phyloP scores from a whole-genome alignment of 2,888 invertebrate genomes.

The Cyaniris semiargus region DNA sequence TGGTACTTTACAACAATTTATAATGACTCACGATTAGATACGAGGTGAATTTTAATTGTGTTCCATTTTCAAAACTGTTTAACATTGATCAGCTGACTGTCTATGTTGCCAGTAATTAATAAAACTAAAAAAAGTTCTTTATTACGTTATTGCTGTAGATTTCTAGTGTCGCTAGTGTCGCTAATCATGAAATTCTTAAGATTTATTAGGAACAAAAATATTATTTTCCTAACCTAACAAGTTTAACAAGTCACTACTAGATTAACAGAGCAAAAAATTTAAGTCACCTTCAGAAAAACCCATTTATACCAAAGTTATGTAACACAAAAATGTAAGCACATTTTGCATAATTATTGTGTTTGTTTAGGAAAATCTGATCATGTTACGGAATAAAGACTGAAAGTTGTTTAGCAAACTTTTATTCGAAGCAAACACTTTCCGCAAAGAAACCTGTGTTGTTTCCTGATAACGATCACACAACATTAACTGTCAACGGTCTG shows the following conservation, averaged over 20 bases:
- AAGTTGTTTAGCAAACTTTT: not conserved
- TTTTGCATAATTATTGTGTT: not conserved
- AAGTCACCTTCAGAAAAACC: not conserved
- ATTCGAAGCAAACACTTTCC: not conserved
- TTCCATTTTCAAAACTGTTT: constrained; percentile 37
- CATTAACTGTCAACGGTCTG: not conserved
- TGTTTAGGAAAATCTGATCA: not conserved
- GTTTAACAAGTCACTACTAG: not conserved
- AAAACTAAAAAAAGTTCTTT: not conserved
- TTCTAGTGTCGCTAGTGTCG: not conserved
- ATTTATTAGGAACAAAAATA: not conserved
- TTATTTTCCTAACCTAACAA: not conserved
- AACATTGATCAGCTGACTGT: not conserved
- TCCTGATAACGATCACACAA: constrained; percentile 11
- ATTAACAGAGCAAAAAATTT: not conserved
- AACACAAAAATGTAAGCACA: not conserved
- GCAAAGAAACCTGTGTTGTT: not conserved
- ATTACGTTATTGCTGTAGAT: not conserved
- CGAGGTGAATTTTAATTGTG: constrained; percentile 41
- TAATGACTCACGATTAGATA: constrained; percentile 40
- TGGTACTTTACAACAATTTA: constrained; percentile 32
- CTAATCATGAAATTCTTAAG: not conserved
- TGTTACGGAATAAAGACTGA: not conserved
- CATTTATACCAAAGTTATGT: not conserved
- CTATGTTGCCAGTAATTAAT: not conserved